Base-by-base conservation (phyloP, 1,140 invertebrate genomes). In the Linepithema humile region DNA sequence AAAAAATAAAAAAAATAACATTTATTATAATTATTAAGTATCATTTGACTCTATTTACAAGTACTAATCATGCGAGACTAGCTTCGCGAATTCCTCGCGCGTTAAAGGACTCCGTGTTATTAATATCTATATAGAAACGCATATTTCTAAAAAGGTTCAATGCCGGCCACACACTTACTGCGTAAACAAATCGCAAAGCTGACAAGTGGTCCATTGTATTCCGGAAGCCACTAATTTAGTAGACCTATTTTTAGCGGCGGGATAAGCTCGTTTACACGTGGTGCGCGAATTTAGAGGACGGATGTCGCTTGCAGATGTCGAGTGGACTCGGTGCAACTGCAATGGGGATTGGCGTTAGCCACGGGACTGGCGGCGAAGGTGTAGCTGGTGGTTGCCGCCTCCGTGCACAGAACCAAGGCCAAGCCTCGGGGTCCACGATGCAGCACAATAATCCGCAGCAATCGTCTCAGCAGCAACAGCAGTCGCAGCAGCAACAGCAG, bases 341-440 rank as follows among this genome's bases (percentile, higher is more conserved):
- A 89, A 94, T 94, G 93, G 93, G 93, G 75, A 91, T 94, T 38
- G 91, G 93, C 84, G 94, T 94, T 93, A 94, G 93, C 90, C 93
- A 93, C 91, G 91, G 93, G 62, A 89, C 90, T 73, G 88, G 85
- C 45, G 90, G 90, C 89, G 92, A 92, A 57, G 89, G 89, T 84
- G 90, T 92, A 72, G 77, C 88, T 74, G 89, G 86, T 73, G 90
- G 92, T 74, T 94, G 94, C 89, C 92, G 93, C 60, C 87, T 94
- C 43, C 90, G 94, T 64, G 92, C 92, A 62, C 93, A 94, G 85
- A 92, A 91, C 84, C 93, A 93, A 83, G 88, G 89, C 69, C 91
- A 93, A 57, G 86, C 90, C 35, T 91, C 92, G 17, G 90, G 90
- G 55, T 90, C 91, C 29, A 85, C 91, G 17, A 83, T 89, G 83